Evolutionary conservation across 1,140 invertebrate genomes (phyloP), one percentile per base, ranked within the genome.

Genomic region (Philotrypesis tridentata): DNA sequence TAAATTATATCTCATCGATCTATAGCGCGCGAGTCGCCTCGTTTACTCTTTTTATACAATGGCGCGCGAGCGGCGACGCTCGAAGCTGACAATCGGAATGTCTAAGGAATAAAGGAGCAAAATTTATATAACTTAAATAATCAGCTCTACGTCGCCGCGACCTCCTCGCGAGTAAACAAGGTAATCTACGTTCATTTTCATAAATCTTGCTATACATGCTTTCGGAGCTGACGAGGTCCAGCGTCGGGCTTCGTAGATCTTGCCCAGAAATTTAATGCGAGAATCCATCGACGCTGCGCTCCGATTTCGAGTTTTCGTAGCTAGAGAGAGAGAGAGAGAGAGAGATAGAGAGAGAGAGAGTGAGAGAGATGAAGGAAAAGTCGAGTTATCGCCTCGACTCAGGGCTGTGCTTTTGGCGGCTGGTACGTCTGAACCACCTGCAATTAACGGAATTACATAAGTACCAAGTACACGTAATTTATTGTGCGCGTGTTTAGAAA

Each of bases 341-440:
- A 7, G 29, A 31, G 17, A 7, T n/a, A n/a, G 55, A 63, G 73
- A 27, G 25, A 29, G 71, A 72, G 9, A 27, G 37, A 43, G 63
- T 31, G 37, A 33, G 73, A 63, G 5, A 6, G 12, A 65, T 1
- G 21, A 9, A 37, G 63, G 17, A 48, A 67, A 7, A 37, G 31
- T 33, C 31, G 31, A 21, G 9, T 29, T 80, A 48, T 70, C 23
- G 27, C 31, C 61, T 63, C 27, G 37, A 9, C 7, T 78, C 67
- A 82, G 8, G 70, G n/a, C 21, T 82, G 68, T 3, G 33, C 25
- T 65, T 82, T 82, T n/a, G 75, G 31, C 17, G 80, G 68, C 37
- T 82, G 80, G 60, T 78, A 82, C 48, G 33, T 82, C 21, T 40
- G 80, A 60, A 78, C 80, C 68, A 82, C 80, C 80, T 82, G 21